Conservation (phyloP, 2,888 invertebrate genomes). For the Reticulitermes lucifugus region DNA sequence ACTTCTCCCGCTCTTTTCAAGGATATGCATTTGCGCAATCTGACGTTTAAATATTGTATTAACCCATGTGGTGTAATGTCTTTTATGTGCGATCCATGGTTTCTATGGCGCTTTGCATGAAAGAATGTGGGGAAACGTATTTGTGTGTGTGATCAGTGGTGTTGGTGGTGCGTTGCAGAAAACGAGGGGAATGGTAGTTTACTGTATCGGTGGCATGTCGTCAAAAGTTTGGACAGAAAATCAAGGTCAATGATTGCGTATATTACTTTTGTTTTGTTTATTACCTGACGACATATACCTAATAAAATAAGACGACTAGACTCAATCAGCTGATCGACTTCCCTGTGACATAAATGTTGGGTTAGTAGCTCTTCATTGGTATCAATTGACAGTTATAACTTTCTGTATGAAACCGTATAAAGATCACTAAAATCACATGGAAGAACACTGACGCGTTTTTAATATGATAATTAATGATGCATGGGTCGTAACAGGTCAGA, state of each 20-base stretch:
- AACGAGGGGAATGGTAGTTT: too few species aligned
- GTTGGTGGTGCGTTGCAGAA: too few species aligned
- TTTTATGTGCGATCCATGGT: too few species aligned
- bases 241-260: not conserved
- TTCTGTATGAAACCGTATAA: not conserved
- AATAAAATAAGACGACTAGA: not conserved
- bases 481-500: not conserved
- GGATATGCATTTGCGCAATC: too few species aligned
- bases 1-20: constrained; percentile 1
- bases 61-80: not conserved
- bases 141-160: too few species aligned
- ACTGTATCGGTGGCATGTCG: too few species aligned
- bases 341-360: not conserved
- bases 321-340: not conserved
- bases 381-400: not conserved
- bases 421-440: not conserved
- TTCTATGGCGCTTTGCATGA: too few species aligned
- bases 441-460: not conserved
- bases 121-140: too few species aligned
- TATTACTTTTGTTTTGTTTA: not conserved
- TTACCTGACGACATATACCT: not conserved
- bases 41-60: not conserved
- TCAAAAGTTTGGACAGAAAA: not conserved
- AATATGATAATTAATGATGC: not conserved
- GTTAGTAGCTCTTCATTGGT: not conserved